phyloP scores from a whole-genome alignment of 2,888 invertebrate genomes.

The Dolichomitus sp. region DNA sequence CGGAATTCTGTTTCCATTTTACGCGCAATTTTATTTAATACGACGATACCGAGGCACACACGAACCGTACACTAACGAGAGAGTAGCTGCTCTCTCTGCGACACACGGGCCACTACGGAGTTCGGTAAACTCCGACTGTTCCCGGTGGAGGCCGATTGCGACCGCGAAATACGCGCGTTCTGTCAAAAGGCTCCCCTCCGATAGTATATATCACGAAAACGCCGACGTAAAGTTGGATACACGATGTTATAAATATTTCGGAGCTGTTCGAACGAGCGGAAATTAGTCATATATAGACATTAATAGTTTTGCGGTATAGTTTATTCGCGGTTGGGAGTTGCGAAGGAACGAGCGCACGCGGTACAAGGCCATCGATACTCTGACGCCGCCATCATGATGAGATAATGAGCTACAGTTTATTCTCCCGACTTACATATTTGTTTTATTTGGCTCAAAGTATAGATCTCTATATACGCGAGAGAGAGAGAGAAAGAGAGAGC shows the following conservation, averaged over 20 bases:
- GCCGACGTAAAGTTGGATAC: not conserved
- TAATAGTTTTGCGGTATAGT: not conserved
- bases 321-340: not conserved
- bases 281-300: not conserved
- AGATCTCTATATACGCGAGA: not conserved
- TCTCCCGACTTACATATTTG: slow-evolving; percentile 64
- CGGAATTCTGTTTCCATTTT: slow-evolving; percentile 82
- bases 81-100: slow-evolving; percentile 44
- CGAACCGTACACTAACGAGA: slow-evolving; percentile 73
- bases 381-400: slow-evolving; percentile 70
- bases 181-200: slow-evolving; percentile 70
- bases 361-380: slow-evolving; percentile 69
- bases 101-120: slow-evolving; percentile 67
- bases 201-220: not conserved
- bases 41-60: slow-evolving; percentile 74
- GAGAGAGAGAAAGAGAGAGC: not conserved
- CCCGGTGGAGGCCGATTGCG: slow-evolving; percentile 74
- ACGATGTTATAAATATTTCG: slow-evolving; percentile 26
- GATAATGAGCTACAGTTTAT: slow-evolving; percentile 72
- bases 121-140: slow-evolving; percentile 73
- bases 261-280: not conserved
- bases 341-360: slow-evolving; percentile 38
- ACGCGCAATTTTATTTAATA: slow-evolving; percentile 66
- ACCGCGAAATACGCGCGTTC: slow-evolving; percentile 82
- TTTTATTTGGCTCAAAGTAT: slow-evolving; percentile 59